Evolutionary conservation across 2,797 vertebrate species (phyloP).

Genomic region (Malurus splendens): DNA sequence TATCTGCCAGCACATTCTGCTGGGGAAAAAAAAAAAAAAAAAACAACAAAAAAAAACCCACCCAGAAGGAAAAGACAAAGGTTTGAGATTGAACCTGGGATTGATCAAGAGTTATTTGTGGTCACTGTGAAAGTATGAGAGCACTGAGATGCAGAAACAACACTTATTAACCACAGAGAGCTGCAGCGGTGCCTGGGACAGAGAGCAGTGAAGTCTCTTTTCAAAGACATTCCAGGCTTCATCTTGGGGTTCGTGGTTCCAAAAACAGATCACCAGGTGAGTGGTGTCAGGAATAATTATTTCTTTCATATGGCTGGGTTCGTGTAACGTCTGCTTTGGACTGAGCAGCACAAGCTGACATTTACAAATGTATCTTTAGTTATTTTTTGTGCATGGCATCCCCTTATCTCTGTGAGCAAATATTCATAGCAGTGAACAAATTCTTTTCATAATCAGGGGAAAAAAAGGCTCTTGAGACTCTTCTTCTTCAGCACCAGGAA

Average conservation of each 20-base stretch:
- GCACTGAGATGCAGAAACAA: neutral
- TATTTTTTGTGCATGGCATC: neutral
- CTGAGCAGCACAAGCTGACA: neutral
- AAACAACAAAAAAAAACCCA: neutral
- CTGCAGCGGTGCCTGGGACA: neutral
- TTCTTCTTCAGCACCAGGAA: neutral
- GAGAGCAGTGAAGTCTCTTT: neutral
- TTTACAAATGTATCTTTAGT: neutral
- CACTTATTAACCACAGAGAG: neutral
- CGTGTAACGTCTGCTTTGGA: neutral
- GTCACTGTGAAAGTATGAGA: neutral
- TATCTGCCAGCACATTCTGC: neutral
- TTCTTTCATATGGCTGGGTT: neutral
- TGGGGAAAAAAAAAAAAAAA: accelerated
- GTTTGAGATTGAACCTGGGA: neutral
- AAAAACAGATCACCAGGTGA: neutral
- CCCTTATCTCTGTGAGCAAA: neutral
- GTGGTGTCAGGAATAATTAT: neutral
- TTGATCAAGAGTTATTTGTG: neutral
- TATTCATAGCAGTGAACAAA: neutral
- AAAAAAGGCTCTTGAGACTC: conserved; percentile 20
- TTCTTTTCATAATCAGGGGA: neutral
- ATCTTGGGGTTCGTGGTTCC: neutral
- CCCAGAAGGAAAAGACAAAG: neutral
- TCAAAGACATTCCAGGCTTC: neutral